phyloP scores from a whole-genome alignment of 2,113 vertebrate species.

The Pogona vitticeps region DNA sequence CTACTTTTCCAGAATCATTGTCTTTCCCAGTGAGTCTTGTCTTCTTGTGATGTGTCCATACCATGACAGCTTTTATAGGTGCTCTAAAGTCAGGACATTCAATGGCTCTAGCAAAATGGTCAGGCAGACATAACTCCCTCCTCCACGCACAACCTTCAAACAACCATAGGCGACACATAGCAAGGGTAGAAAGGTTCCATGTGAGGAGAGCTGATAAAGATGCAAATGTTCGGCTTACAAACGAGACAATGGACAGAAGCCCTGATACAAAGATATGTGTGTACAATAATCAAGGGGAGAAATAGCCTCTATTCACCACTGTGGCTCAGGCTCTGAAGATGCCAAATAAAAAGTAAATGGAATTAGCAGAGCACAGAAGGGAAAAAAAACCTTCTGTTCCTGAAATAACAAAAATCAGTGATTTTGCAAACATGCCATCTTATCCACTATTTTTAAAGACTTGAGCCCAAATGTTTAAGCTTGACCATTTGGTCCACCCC shows the following conservation, averaged over 20 bases:
- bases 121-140: neutral
- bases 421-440: too few relatives aligned
- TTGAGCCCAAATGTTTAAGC: too few relatives aligned
- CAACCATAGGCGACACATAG: neutral
- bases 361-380: neutral
- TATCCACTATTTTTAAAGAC: too few relatives aligned
- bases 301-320: neutral
- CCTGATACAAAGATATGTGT: neutral
- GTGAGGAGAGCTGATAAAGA: neutral
- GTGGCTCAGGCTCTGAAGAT: fast-evolving
- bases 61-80: neutral
- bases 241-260: neutral
- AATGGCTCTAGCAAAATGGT: neutral
- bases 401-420: too few relatives aligned
- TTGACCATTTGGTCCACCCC: too few relatives aligned
- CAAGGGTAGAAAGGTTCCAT: neutral
- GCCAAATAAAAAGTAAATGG: neutral
- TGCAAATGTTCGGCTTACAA: neutral
- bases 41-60: too few relatives aligned
- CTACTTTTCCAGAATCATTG: too few relatives aligned
- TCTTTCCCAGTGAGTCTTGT: too few relatives aligned
- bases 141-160: neutral
- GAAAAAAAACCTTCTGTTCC: neutral
- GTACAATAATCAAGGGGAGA: neutral
- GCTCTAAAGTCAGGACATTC: neutral